Evolutionary conservation across 2,113 vertebrate genomes (phyloP).

Genomic region (Callocephalon fimbriatum): DNA sequence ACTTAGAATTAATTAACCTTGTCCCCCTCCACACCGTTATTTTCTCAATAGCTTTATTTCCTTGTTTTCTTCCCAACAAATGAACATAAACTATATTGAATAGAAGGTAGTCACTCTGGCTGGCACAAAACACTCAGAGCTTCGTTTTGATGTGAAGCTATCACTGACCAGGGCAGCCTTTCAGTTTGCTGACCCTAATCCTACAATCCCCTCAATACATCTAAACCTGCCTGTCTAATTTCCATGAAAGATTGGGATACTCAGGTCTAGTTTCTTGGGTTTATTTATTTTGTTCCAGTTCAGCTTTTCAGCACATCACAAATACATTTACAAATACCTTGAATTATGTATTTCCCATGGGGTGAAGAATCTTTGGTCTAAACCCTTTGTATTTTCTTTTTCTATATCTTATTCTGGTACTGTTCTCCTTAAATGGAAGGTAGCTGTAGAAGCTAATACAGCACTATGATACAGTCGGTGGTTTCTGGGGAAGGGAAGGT

Average conservation of each 20-base stretch:
- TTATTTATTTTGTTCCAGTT: conserved; percentile 56
- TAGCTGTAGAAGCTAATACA: conserved; percentile 21
- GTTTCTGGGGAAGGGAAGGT: background rate
- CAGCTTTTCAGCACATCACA: conserved; percentile 51
- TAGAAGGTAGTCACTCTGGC: background rate
- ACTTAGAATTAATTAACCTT: conserved; percentile 8
- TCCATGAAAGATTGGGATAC: conserved; percentile 36
- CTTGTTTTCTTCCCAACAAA: background rate
- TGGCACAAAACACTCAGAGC: background rate
- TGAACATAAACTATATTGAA: background rate
- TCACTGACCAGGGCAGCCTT: background rate
- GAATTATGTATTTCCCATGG: conserved; percentile 52
- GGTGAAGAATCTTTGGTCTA: conserved; percentile 27
- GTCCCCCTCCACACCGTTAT: background rate
- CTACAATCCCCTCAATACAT: background rate
- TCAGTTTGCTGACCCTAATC: conserved; percentile 4
- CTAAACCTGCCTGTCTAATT: background rate
- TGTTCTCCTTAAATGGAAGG: background rate
- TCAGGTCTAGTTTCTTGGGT: background rate
- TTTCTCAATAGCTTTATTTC: background rate
- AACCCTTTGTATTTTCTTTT: conserved; percentile 34
- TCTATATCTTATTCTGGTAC: background rate
- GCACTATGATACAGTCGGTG: background rate
- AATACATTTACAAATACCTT: conserved; percentile 57
- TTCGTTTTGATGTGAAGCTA: background rate